Percentiles rank a stretch among this genome's conserved stretches.
Evolutionary conservation across 1,140 invertebrate species (phyloP).

Genomic region (Laupala kohalensis): DNA sequence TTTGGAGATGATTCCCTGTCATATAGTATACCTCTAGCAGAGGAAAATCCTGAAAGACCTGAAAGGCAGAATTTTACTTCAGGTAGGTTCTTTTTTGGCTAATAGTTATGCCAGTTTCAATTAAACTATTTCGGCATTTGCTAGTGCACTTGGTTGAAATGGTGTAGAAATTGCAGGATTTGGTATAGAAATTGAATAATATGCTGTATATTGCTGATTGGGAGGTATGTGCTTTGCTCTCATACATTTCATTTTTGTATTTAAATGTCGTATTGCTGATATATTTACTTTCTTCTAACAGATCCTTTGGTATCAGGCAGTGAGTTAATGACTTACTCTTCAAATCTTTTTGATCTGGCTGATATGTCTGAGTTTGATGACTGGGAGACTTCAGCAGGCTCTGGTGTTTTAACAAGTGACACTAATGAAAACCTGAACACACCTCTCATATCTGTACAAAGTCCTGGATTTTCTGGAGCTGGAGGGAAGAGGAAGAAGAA

Average conservation of each 20-base stretch:
- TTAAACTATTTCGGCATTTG: too few species aligned
- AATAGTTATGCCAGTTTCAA: too few species aligned
- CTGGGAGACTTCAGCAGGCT: not conserved
- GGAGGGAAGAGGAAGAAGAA: not conserved
- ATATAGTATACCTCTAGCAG: not conserved
- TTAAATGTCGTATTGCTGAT: not conserved
- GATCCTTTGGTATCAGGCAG: not conserved
- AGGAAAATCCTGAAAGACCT: not conserved
- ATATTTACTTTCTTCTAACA: not conserved
- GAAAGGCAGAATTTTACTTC: not conserved
- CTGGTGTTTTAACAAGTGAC: not conserved
- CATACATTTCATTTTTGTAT: too few species aligned
- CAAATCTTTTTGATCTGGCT: constrained; percentile 2
- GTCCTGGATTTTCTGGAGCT: not conserved
- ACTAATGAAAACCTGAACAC: not conserved
- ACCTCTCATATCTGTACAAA: not conserved
- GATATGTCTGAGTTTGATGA: not conserved
- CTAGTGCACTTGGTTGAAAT: too few species aligned
- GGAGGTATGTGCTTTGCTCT: not conserved
- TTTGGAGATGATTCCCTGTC: constrained; percentile 1
- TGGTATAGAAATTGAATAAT: too few species aligned
- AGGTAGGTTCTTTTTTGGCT: too few species aligned
- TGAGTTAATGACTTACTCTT: not conserved
- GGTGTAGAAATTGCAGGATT: too few species aligned
- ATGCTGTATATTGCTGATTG: not conserved